Percentiles rank a stretch among this genome's conserved stretches.
Conservation (phyloP, 2,888 invertebrate genomes). For the Megalurothrips usitatus region DNA sequence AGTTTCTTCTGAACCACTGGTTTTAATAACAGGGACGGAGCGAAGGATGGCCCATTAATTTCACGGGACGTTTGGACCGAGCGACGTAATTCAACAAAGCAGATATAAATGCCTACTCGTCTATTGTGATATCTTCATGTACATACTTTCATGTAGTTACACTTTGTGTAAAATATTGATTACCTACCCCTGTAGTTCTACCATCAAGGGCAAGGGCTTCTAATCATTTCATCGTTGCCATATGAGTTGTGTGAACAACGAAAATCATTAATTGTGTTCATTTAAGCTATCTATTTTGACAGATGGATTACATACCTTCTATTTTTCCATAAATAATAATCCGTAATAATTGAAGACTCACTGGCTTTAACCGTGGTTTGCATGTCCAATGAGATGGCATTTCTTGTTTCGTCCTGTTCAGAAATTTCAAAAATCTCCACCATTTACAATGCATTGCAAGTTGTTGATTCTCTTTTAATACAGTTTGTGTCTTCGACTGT, state of each 20-base stretch:
- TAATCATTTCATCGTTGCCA: not conserved
- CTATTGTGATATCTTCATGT: slow-evolving; percentile 18
- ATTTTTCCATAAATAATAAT: slow-evolving; percentile 4
- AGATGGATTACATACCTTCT: not conserved
- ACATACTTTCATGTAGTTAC: not conserved
- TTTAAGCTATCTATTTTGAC: not conserved
- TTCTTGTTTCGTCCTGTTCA: too few relatives aligned
- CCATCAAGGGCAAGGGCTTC: not conserved
- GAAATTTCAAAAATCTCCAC: too few relatives aligned
- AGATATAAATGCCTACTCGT: not conserved
- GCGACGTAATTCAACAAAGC: too few relatives aligned
- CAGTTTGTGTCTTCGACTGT: too few relatives aligned
- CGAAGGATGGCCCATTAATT: too few relatives aligned
- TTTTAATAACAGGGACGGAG: too few relatives aligned
- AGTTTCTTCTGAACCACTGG: too few relatives aligned
- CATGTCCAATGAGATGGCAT: too few relatives aligned
- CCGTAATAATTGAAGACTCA: not conserved
- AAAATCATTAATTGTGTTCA: slow-evolving; percentile 16
- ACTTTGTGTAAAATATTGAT: not conserved
- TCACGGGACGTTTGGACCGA: too few relatives aligned
- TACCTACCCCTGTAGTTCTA: not conserved
- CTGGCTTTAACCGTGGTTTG: too few relatives aligned
- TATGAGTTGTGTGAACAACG: not conserved
- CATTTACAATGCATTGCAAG: too few relatives aligned
- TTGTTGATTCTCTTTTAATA: too few relatives aligned